Conservation (phyloP, 2,888 invertebrate genomes). For the Pseudococcus jackbeardsleyi region DNA sequence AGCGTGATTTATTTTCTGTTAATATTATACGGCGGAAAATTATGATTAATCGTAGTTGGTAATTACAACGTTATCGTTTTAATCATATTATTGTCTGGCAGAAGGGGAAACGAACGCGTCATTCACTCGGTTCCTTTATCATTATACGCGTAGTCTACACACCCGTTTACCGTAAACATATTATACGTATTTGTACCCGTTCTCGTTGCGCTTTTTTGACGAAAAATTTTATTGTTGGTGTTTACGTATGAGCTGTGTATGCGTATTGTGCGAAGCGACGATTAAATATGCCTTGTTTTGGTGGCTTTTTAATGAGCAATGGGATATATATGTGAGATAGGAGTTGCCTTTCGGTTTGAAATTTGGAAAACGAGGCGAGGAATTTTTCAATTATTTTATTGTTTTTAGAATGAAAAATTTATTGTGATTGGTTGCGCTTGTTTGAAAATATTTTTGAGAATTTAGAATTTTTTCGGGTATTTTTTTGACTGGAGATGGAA, state of each 20-base stretch:
- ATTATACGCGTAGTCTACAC: neutral
- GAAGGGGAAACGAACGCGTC: conserved; percentile 17
- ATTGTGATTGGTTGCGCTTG: too few relatives aligned
- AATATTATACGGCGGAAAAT: conserved; percentile 58
- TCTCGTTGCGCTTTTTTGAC: neutral
- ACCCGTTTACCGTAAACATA: conserved; percentile 44
- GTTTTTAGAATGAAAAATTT: too few relatives aligned
- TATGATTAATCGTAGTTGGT: conserved; percentile 57
- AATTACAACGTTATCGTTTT: conserved; percentile 63
- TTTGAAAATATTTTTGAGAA: too few relatives aligned
- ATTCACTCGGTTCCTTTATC: conserved; percentile 46
- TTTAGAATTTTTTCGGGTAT: too few relatives aligned
- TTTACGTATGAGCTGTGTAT: neutral
- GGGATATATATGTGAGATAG: neutral
- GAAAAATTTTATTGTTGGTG: neutral
- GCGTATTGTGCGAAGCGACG: neutral
- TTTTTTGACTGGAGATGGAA: too few relatives aligned
- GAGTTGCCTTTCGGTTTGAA: neutral
- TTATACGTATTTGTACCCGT: neutral
- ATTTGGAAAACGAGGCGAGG: too few relatives aligned
- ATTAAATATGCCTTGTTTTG: neutral
- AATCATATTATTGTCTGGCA: conserved; percentile 48
- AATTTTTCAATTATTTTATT: too few relatives aligned
- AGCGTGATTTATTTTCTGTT: conserved; percentile 60
- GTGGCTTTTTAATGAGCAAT: neutral